Conservation (phyloP, 1,140 invertebrate genomes). For the Zaprionus davidi region DNA sequence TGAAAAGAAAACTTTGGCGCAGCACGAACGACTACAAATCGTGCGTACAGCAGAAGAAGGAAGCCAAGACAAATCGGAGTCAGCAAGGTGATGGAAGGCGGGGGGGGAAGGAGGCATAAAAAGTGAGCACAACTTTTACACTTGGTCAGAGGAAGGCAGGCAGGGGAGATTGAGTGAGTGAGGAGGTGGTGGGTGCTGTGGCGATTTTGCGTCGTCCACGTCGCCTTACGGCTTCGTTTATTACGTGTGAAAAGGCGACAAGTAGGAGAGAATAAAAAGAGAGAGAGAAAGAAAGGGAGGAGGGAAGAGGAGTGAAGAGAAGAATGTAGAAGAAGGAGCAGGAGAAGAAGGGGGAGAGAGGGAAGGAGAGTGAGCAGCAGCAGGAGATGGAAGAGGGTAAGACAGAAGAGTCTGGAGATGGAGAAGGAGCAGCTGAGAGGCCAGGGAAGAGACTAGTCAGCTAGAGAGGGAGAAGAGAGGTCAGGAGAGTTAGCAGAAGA, state of each 20-base stretch:
- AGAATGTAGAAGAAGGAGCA: neutral
- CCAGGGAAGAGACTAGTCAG: neutral
- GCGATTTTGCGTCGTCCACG: conserved; percentile 48
- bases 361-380: neutral
- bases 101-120: conserved; percentile 29
- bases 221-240: conserved; percentile 79
- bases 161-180: neutral
- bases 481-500: no score
- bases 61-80: conserved; percentile 52
- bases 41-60: conserved; percentile 59
- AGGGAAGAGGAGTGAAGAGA: neutral
- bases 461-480: no score
- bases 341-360: neutral
- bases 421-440: neutral
- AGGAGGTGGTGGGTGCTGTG: neutral
- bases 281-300: neutral
- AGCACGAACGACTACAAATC: conserved; percentile 81
- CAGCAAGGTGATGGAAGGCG: neutral
- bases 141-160: conserved; percentile 28
- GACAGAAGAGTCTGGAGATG: neutral
- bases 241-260: conserved; percentile 77
- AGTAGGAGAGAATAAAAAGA: conserved; percentile 9
- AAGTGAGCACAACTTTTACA: conserved; percentile 71
- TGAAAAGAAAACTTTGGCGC: conserved; percentile 73
- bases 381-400: no score